Percentiles rank a stretch among this genome's conserved stretches.
Evolutionary conservation across 2,888 invertebrate species (phyloP).

Genomic region (Brachycybe producta): DNA sequence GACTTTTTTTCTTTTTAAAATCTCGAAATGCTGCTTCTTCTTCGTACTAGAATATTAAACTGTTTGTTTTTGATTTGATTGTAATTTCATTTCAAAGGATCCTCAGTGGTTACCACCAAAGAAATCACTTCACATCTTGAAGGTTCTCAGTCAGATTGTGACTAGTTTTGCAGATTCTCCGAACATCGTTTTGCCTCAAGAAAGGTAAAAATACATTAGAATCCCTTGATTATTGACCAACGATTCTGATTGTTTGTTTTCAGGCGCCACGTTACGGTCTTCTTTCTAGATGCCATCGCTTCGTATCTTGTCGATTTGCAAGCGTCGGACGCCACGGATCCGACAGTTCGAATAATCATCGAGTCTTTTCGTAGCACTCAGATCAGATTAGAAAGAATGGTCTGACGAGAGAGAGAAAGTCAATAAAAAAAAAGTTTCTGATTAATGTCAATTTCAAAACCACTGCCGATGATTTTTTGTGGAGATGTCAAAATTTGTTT

Average conservation of each 20-base stretch:
- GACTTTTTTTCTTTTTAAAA: conserved; percentile 11
- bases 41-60: neutral
- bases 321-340: conserved; percentile 43
- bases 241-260: conserved; percentile 26
- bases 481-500: too few relatives aligned
- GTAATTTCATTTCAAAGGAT: conserved; percentile 55
- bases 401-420: too few relatives aligned
- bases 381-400: conserved; percentile 37
- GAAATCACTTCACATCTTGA: conserved; percentile 70
- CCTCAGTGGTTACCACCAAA: conserved; percentile 73
- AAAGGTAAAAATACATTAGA: conserved; percentile 30
- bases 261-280: conserved; percentile 53
- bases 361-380: conserved; percentile 45
- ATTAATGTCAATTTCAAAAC: too few relatives aligned
- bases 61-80: too few relatives aligned
- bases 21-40: neutral
- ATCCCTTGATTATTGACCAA: neutral
- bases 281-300: conserved; percentile 60
- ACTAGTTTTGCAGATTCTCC: conserved; percentile 52
- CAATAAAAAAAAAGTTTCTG: too few relatives aligned
- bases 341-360: conserved; percentile 50
- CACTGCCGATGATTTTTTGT: too few relatives aligned
- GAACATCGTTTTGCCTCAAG: conserved; percentile 41
- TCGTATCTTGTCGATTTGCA: conserved; percentile 61
- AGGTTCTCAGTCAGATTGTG: conserved; percentile 58